Conservation (phyloP, 2,888 invertebrate genomes). For the Drosophila ustulata region DNA sequence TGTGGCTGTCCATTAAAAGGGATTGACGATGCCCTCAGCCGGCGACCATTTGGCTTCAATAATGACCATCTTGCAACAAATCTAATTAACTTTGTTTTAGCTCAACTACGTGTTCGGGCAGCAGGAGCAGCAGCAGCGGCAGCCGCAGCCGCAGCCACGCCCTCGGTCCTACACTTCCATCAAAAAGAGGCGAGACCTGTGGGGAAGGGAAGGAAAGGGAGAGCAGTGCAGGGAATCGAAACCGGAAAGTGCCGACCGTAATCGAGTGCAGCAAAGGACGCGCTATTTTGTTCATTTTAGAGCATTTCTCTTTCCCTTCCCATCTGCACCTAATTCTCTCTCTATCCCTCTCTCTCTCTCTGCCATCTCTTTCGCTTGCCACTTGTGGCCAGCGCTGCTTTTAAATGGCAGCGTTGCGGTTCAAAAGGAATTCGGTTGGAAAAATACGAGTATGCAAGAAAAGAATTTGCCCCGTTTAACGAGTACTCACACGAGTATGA, state of each 20-base stretch:
- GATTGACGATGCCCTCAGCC: slow-evolving; percentile 32
- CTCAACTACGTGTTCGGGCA: slow-evolving; percentile 65
- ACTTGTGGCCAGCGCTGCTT: slow-evolving; percentile 27
- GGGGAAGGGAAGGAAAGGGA: not conserved
- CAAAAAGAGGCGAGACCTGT: slow-evolving; percentile 8
- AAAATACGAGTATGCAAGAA: slow-evolving; percentile 60
- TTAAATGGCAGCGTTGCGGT: slow-evolving; percentile 41
- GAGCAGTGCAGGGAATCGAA: slow-evolving; percentile 32
- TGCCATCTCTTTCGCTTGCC: not conserved
- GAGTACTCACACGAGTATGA: slow-evolving; percentile 16
- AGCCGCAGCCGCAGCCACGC: not conserved
- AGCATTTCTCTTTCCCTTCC: not conserved
- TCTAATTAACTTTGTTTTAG: slow-evolving; percentile 79
- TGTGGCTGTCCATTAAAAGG: slow-evolving; percentile 46
- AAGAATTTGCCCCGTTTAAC: slow-evolving; percentile 47
- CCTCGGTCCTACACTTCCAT: not conserved
- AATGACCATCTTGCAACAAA: slow-evolving; percentile 77
- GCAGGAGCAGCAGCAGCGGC: slow-evolving; percentile 25
- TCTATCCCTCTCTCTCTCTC: not conserved
- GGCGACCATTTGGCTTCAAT: slow-evolving; percentile 54
- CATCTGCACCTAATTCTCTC: not conserved
- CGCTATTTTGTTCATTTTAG: slow-evolving; percentile 48
- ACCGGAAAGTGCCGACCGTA: slow-evolving; percentile 61
- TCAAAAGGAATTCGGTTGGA: slow-evolving; percentile 66
- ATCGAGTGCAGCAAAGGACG: slow-evolving; percentile 73